A percentile compares a stretch with the other conserved stretches of the same genome.
phyloP scores from a whole-genome alignment of 2,797 vertebrate species.

The Xenentodon cancila region DNA sequence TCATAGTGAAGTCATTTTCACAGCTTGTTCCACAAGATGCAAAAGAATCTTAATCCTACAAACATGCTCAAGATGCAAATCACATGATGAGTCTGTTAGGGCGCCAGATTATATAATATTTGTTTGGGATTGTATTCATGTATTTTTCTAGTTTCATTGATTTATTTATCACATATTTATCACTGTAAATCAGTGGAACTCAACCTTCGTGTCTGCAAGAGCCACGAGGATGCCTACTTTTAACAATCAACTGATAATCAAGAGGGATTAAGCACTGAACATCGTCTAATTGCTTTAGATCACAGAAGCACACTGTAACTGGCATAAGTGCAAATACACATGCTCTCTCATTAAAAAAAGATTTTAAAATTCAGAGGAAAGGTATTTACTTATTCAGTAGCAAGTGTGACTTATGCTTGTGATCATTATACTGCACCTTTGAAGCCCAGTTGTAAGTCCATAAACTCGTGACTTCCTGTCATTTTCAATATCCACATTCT shows the following conservation, averaged over 20 bases:
- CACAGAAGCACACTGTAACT: conserved; percentile 52
- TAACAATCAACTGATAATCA: conserved; percentile 76
- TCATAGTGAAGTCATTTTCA: background rate
- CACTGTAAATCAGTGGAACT: conserved; percentile 58
- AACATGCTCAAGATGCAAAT: background rate
- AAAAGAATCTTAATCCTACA: background rate
- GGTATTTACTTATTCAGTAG: conserved; percentile 19
- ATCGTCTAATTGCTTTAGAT: conserved; percentile 72
- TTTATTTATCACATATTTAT: conserved; percentile 39
- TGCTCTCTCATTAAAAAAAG: conserved; percentile 12
- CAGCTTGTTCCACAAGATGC: too few relatives aligned
- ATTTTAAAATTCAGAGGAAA: conserved; percentile 19
- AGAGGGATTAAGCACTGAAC: conserved; percentile 73
- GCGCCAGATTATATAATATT: background rate
- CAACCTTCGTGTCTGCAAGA: conserved; percentile 43
- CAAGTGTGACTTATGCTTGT: conserved; percentile 16
- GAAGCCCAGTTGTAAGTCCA: conserved; percentile 1
- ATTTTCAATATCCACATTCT: background rate
- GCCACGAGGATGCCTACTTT: conserved; percentile 48
- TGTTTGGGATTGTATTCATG: conserved; percentile 13
- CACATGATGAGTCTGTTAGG: background rate
- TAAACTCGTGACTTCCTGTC: too few relatives aligned
- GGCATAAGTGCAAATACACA: conserved; percentile 54
- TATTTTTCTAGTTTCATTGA: conserved; percentile 25
- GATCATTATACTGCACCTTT: conserved; percentile 10